These are phyloP conservation scores for Temnothorax nylanderi DNA, from an alignment of 1,140 invertebrate species.

Conservation along the genomic window DNA sequence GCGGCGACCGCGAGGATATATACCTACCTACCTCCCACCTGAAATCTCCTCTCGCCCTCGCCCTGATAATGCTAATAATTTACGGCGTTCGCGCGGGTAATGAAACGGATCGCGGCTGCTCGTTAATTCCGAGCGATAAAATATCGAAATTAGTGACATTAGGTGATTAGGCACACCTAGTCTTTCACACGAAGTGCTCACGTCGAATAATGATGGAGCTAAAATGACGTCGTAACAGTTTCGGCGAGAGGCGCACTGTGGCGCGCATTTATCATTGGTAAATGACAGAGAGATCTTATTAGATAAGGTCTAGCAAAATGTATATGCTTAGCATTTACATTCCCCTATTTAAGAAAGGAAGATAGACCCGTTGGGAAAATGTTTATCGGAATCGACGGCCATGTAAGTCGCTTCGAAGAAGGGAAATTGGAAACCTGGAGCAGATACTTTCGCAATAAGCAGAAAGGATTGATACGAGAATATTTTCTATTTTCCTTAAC, in stretches of 20 bases:
- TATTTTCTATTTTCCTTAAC: slow-evolving; percentile 80
- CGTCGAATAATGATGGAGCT: slow-evolving; percentile 5
- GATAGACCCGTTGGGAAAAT: neutral
- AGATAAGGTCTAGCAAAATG: slow-evolving; percentile 1
- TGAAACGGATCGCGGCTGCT: slow-evolving; percentile 43
- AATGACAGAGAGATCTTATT: slow-evolving; percentile 15
- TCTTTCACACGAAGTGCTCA: neutral
- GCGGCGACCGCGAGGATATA: slow-evolving; percentile 40
- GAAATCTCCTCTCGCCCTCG: slow-evolving; percentile 43
- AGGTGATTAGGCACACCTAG: slow-evolving; percentile 44
- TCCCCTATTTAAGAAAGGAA: slow-evolving; percentile 13
- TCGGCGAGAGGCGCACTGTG: neutral
- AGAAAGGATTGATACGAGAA: slow-evolving; percentile 67
- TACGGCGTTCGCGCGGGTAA: slow-evolving; percentile 48
- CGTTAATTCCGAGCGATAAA: slow-evolving; percentile 49
- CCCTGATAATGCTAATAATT: slow-evolving; percentile 67
- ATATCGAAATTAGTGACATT: slow-evolving; percentile 52
- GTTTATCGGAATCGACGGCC: neutral
- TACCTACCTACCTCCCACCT: slow-evolving; percentile 24
- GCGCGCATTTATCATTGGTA: neutral
- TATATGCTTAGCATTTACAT: slow-evolving; percentile 8
- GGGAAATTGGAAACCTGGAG: slow-evolving; percentile 24
- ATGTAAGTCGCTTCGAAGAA: slow-evolving; percentile 3
- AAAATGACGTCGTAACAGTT: neutral
- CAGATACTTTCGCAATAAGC: slow-evolving; percentile 62